Base-by-base conservation (phyloP, 2,797 vertebrate genomes). In the Borostomias antarcticus region DNA sequence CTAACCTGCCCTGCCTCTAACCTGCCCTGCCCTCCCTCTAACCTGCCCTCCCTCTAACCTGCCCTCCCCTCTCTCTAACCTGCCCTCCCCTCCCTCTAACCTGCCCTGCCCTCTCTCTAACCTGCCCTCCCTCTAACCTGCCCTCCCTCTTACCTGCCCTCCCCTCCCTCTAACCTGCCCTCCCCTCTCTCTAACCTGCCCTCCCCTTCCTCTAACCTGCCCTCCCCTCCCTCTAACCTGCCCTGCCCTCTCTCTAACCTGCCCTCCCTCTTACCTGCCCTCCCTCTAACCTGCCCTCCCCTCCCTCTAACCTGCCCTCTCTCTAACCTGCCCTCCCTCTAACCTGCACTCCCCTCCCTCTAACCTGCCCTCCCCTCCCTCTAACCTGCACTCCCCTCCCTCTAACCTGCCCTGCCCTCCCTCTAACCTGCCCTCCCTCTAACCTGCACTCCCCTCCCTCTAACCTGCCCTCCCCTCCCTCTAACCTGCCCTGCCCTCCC, bases 191-290 rank as follows among this genome's bases (percentile, higher is more conserved):
- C 59, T 59, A 19, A 35, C 30, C 26, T 69, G 25, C 33, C 66
- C 51, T 37, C 23, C 48, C 48, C 67, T 13, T n/a, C n/a, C 43
- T 51, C 63, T 54, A 52, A 56, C 58, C 47, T 23, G 10, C 59
- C 58, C 69, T 64, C 61, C 63, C 56, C 57, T 17, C 58, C 51
- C 64, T 59, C 62, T 62, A n/a, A n/a, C n/a, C n/a, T n/a, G n/a
- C n/a, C n/a, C n/a, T n/a, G n/a, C n/a, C n/a, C 68, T 29, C 26
- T 47, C 56, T 66, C 59, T 59, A 19, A 35, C 30, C 26, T 69
- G 25, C 33, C 66, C 51, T 37, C n/a, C n/a, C n/a, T n/a, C n/a
- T n/a, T n/a, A n/a, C n/a, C n/a, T n/a, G n/a, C n/a, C 23, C 48
- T 52, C 67, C 9, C 43, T 51, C 63, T 54, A 52, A 56, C 58